Conservation (phyloP, 2,113 vertebrate species). For the Istiophorus platypterus region DNA sequence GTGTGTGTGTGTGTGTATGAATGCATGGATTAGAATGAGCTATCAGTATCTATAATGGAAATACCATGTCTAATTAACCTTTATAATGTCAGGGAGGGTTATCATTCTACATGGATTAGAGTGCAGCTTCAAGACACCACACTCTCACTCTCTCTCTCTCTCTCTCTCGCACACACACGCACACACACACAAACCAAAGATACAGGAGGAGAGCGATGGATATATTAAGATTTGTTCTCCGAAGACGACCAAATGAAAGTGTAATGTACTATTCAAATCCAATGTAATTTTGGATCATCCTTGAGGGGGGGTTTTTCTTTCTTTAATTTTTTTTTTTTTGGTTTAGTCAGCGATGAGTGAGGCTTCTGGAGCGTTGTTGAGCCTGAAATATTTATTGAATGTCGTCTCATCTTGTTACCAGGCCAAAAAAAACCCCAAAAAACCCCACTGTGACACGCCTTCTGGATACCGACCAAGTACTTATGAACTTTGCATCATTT, state of each 20-base stretch:
- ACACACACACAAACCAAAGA: constrained; percentile 4
- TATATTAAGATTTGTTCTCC: constrained; percentile 31
- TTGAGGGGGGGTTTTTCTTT: too few species aligned
- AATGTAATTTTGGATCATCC: constrained; percentile 36
- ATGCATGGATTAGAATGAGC: constrained; percentile 42
- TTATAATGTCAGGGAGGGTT: constrained; percentile 61
- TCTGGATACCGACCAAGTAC: not conserved
- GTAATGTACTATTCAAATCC: constrained; percentile 20
- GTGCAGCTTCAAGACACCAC: not conserved
- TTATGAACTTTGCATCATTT: not conserved
- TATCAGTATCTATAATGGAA: constrained; percentile 57
- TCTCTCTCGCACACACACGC: too few species aligned
- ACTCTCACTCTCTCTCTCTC: too few species aligned
- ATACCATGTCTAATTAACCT: constrained; percentile 74
- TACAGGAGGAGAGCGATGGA: not conserved
- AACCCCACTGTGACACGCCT: not conserved
- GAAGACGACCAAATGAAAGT: constrained; percentile 56
- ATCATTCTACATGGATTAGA: constrained; percentile 61
- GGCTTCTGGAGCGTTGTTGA: not conserved
- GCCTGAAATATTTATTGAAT: constrained; percentile 4
- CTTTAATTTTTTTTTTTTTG: not conserved
- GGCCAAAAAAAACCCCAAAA: too few species aligned
- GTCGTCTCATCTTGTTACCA: not conserved
- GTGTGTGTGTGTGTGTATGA: constrained; percentile 18
- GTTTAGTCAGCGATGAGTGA: not conserved